Evolutionary conservation across 2,888 invertebrate genomes (phyloP), one percentile per base, ranked within the genome.

Genomic region (Rugalucina vietnamica): DNA sequence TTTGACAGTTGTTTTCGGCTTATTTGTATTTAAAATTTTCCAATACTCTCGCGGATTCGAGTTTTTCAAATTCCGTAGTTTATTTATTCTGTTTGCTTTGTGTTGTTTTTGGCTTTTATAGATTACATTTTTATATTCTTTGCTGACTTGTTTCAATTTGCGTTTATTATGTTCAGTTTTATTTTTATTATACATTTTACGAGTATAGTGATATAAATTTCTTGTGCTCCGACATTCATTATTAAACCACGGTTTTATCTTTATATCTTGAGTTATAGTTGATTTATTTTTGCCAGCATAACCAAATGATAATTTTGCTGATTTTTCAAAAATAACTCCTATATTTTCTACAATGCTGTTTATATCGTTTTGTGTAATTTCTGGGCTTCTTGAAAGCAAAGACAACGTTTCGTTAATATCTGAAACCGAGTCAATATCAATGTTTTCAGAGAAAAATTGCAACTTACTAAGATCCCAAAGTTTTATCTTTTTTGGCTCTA

Each of bases 71-170:
- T n/a, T n/a, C n/a, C n/a, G n/a, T n/a, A n/a, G n/a, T n/a, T n/a
- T n/a, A n/a, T n/a, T n/a, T n/a, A n/a, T n/a, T n/a, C n/a, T n/a
- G n/a, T n/a, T n/a, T n/a, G n/a, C n/a, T n/a, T n/a, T n/a, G n/a
- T n/a, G n/a, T n/a, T n/a, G n/a, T n/a, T n/a, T n/a, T n/a, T n/a
- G n/a, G n/a, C n/a, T n/a, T n/a, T n/a, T n/a, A n/a, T n/a, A 32
- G 18, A 65, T 27, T 65, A 29, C 29, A 27, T 32, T 65, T 65
- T 65, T 65, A 27, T 65, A 65, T 65, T 65, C 65, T 65, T 65
- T 10, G 65, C 65, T 10, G 29, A 65, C 34, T 3, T n/a, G 1
- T 10, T 65, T 65, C 3, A 65, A 29, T 18, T 65, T 65, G 14
- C 14, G 1, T 65, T 65, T 65, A 65, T 18, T 27, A 65, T 5